phyloP scores from a whole-genome alignment of 1,140 invertebrate species.

The Magallana gigas region DNA sequence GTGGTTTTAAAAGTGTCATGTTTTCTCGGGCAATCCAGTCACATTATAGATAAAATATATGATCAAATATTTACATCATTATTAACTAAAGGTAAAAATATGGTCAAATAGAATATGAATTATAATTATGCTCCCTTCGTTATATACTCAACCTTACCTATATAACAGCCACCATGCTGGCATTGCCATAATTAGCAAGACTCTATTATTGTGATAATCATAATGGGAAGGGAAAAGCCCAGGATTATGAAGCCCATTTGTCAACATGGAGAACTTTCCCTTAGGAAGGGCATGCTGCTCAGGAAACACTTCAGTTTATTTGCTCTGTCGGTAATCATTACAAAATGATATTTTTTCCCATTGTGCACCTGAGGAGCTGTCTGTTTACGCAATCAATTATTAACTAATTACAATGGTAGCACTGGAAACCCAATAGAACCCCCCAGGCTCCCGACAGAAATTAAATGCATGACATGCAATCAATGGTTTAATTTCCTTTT shows the following conservation, averaged over 20 bases:
- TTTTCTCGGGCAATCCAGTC: too few species aligned
- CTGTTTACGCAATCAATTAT: conserved; percentile 25
- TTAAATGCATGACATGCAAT: not conserved
- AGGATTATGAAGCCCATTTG: not conserved
- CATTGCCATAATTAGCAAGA: not conserved
- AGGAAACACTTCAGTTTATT: not conserved
- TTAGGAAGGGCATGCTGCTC: not conserved
- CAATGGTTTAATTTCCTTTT: not conserved
- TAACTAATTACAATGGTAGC: conserved; percentile 8
- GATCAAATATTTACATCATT: too few species aligned
- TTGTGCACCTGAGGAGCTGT: not conserved
- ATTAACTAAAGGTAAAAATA: too few species aligned
- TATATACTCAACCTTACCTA: not conserved
- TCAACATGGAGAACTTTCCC: not conserved
- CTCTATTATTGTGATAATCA: not conserved
- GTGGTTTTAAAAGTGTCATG: too few species aligned
- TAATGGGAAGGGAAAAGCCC: too few species aligned
- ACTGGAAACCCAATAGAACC: not conserved
- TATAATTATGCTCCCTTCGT: too few species aligned
- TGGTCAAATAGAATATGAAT: too few species aligned
- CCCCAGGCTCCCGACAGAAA: not conserved
- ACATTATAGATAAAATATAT: too few species aligned
- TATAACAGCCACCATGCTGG: not conserved
- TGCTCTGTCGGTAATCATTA: conserved; percentile 8
- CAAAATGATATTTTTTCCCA: conserved; percentile 7